Base-by-base conservation (phyloP, 2,113 vertebrate species). In the Pteronura brasiliensis region DNA sequence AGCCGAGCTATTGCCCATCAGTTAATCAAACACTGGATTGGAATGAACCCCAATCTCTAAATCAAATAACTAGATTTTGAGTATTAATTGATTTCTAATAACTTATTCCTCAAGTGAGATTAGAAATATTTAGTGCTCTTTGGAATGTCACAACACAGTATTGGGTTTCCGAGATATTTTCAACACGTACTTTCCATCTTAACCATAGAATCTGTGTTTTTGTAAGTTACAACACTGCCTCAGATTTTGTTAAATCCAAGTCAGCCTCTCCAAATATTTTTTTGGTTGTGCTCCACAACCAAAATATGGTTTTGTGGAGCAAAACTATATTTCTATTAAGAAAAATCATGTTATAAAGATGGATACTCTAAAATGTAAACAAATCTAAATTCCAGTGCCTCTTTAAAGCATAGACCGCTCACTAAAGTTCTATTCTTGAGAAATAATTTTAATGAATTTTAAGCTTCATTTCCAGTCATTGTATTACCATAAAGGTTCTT, bases 21-120 rank as follows among this genome's bases (percentile, higher is more conserved):
- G 87, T 97, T 99, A 96, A 99, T 99, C 98, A 99, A 99, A 97
- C 99, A 99, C 59, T 99, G 99, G 99, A 99, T 99, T 96, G 97
- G 99, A 95, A 99, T 99, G 93, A 99, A 97, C 97, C 98, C 99
- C 44, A 99, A 99, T 98, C 99, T 99, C 81, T 99, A 97, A 99
- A 84, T 97, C 84, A 79, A 93, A 90, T 57, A 93, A 97, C 61
- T 65, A 91, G 4, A 63, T 88, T 96, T 89, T 92, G 42, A 90
- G 69, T 92, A 88, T 88, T 96, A 77, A 39, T 89, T 89, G n/a
- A 44, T 31, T 97, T 93, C 55, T 90, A 59, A 34, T 82, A 79
- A 11, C 11, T 92, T 90, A 82, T 34, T 80, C 86, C 72, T 95
- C 18, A 84, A 93, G 69, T 96, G 87, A 97, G 34, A 83, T 65